A percentile compares a stretch with the other conserved stretches of the same genome.
Evolutionary conservation across 1,140 invertebrate genomes (phyloP).

Genomic region (Asbolus verrucosus): DNA sequence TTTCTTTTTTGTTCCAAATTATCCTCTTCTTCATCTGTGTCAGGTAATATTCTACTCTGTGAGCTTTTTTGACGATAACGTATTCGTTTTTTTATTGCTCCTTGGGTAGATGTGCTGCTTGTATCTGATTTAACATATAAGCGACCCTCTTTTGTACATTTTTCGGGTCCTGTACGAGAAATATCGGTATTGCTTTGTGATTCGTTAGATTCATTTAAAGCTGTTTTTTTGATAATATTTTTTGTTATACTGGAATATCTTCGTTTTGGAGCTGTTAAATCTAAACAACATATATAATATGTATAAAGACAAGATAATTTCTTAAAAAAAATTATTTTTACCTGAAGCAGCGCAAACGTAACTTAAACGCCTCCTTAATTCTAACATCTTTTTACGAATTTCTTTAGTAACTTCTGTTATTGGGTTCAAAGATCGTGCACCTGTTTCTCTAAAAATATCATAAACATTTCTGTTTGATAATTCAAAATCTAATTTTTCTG

Average conservation of each 20-base stretch:
- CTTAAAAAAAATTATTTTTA: conserved; percentile 44
- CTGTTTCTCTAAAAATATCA: conserved; percentile 8
- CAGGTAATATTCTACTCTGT: conserved; percentile 50
- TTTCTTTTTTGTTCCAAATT: conserved; percentile 47
- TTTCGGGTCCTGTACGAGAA: conserved; percentile 44
- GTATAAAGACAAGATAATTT: background rate
- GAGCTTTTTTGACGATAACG: conserved; percentile 57
- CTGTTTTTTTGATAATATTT: conserved; percentile 36
- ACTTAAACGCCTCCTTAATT: conserved; percentile 62
- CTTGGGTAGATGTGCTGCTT: conserved; percentile 51
- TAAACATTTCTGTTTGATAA: conserved; percentile 28
- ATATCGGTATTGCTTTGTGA: too few relatives aligned
- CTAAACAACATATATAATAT: conserved; percentile 19
- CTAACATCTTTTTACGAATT: conserved; percentile 62
- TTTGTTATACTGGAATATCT: conserved; percentile 42
- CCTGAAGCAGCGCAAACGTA: conserved; percentile 63
- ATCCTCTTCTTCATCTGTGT: conserved; percentile 59
- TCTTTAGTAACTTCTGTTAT: conserved; percentile 50
- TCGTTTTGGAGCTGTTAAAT: conserved; percentile 50
- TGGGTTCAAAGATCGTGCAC: conserved; percentile 20
- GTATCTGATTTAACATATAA: conserved; percentile 50
- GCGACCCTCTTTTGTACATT: conserved; percentile 33
- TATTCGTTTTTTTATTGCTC: conserved; percentile 61
- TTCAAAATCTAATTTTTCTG: conserved; percentile 62
- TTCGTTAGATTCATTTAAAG: conserved; percentile 47